These are phyloP conservation scores for Acanthosepion pharaonis DNA, from an alignment of 2,888 invertebrate genomes.

Conservation along the genomic window DNA sequence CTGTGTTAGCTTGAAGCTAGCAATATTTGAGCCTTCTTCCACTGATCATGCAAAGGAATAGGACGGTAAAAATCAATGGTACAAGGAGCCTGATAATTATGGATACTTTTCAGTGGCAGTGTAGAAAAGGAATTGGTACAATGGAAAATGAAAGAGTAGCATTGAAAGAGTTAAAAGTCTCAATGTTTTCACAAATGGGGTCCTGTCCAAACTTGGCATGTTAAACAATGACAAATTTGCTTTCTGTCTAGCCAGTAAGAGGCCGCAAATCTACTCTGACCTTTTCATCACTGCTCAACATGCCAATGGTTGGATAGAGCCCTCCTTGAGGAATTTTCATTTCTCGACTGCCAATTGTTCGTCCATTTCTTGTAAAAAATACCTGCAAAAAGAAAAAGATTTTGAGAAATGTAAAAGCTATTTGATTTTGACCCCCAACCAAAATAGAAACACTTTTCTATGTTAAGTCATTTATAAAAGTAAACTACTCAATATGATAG, in stretches of 20 bases:
- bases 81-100: neutral
- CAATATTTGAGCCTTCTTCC: conserved; percentile 24
- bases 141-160: too few species aligned
- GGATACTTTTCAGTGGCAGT: conserved; percentile 14
- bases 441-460: too few species aligned
- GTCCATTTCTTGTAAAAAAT: conserved; percentile 78
- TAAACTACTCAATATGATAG: too few species aligned
- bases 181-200: neutral
- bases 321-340: conserved; percentile 77
- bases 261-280: conserved; percentile 77
- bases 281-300: conserved; percentile 77
- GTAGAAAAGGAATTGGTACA: too few species aligned
- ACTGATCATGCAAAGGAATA: neutral
- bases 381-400: conserved; percentile 72
- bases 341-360: conserved; percentile 76
- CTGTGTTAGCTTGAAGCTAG: neutral
- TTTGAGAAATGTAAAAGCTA: neutral
- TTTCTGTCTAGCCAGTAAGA: conserved; percentile 76
- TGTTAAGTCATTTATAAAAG: too few species aligned
- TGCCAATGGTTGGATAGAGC: conserved; percentile 77
- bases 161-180: neutral
- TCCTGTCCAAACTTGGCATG: neutral
- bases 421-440: too few species aligned
- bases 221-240: conserved; percentile 24
- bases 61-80: neutral